Evolutionary conservation across 2,797 vertebrate species (phyloP).

Genomic region (Urophycis tenuis): DNA sequence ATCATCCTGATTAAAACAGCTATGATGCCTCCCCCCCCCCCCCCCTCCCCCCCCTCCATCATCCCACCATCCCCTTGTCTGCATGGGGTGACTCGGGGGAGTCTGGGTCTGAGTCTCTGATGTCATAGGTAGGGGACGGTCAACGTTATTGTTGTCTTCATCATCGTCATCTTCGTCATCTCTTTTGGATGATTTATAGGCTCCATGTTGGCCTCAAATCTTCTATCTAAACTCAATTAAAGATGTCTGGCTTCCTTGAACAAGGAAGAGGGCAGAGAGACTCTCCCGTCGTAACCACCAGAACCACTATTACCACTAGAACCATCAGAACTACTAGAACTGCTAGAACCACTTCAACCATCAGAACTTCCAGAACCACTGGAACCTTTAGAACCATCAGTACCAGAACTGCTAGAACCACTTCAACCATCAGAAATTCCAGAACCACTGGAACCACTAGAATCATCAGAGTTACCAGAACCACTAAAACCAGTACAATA

Average conservation of each 20-base stretch:
- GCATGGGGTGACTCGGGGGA: neutral
- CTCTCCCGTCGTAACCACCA: neutral
- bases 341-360: neutral
- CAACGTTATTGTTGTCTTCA: neutral
- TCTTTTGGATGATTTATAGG: neutral
- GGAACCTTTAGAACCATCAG: neutral
- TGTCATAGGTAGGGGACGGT: conserved; percentile 25
- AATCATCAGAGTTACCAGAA: neutral
- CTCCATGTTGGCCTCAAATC: neutral
- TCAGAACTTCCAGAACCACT: neutral
- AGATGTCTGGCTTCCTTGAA: neutral
- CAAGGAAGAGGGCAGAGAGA: neutral
- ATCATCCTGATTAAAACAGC: conserved; percentile 65
- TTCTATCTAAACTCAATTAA: neutral
- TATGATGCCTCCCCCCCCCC: conserved; percentile 23
- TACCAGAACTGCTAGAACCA: neutral
- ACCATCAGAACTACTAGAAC: neutral
- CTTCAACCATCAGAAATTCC: neutral
- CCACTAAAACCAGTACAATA: neutral
- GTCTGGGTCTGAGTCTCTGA: conserved; percentile 3
- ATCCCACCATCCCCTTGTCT: neutral
- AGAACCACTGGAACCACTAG: neutral
- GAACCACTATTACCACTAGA: neutral
- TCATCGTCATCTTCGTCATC: neutral
- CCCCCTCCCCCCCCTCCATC: neutral